Evolutionary conservation across 2,797 vertebrate species (phyloP).

Genomic region (Malacoctenus gilli): DNA sequence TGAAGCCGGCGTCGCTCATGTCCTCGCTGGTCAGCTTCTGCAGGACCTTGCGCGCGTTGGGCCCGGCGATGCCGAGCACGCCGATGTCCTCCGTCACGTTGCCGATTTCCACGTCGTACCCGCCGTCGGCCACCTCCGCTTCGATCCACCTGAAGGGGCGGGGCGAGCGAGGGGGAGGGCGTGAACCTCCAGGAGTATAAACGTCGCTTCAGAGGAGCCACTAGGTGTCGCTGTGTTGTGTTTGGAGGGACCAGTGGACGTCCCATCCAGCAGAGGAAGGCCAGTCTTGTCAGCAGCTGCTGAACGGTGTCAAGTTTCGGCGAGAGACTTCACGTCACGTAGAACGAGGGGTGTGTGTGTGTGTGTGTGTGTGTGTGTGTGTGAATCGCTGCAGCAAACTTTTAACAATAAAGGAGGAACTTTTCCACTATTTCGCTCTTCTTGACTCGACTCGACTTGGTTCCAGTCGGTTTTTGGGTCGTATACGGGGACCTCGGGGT

Average conservation of each 20-base stretch:
- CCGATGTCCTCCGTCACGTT: conserved; percentile 91
- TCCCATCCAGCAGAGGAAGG: conserved; percentile 48
- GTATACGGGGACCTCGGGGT: too few species aligned
- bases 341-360: conserved; percentile 16
- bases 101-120: conserved; percentile 85
- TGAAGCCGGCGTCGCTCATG: conserved; percentile 86
- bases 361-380: too few species aligned
- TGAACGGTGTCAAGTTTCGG: conserved; percentile 49
- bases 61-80: conserved; percentile 91
- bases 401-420: too few species aligned
- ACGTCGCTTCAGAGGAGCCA: conserved; percentile 15
- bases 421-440: too few species aligned
- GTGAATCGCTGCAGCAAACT: too few species aligned
- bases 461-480: too few species aligned
- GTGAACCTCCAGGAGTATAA: too few species aligned
- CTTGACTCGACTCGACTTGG: too few species aligned
- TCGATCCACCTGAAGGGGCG: conserved; percentile 90
- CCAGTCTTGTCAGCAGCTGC: conserved; percentile 58
- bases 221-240: conserved; percentile 14
- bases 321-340: too few species aligned
- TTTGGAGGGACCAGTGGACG: too few species aligned
- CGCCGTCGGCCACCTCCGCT: conserved; percentile 78
- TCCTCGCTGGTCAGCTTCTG: conserved; percentile 91
- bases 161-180: too few species aligned
- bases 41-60: conserved; percentile 88